Percentiles rank a stretch among this genome's conserved stretches.
phyloP scores from a whole-genome alignment of 2,888 invertebrate genomes.

The Hypolimnas misippus region DNA sequence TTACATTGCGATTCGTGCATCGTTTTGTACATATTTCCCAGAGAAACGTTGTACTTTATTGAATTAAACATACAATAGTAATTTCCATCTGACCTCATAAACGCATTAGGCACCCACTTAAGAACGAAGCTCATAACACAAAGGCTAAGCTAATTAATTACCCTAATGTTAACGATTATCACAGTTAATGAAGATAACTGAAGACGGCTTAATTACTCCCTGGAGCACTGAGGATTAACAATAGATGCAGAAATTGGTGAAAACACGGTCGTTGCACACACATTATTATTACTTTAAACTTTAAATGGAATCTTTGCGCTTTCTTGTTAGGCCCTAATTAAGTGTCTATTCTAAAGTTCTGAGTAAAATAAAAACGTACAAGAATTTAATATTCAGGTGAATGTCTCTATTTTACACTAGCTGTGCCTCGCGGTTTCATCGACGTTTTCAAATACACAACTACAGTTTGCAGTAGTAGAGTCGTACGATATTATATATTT shows the following conservation, averaged over 20 bases:
- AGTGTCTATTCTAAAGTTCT: too few relatives aligned
- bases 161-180: conserved; percentile 13
- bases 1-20: too few relatives aligned
- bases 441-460: too few relatives aligned
- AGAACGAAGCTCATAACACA: conserved; percentile 11
- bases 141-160: conserved; percentile 13
- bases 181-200: conserved; percentile 13
- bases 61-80: not conserved
- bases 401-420: too few relatives aligned
- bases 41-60: not conserved
- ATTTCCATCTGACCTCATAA: not conserved
- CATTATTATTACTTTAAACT: not conserved
- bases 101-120: not conserved
- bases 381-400: too few relatives aligned
- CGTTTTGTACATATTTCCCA: too few relatives aligned
- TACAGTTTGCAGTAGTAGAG: too few relatives aligned
- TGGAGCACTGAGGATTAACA: not conserved
- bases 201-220: conserved; percentile 13
- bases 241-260: conserved; percentile 1
- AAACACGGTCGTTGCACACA: not conserved
- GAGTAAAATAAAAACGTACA: too few relatives aligned
- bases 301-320: too few relatives aligned
- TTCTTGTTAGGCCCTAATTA: too few relatives aligned
- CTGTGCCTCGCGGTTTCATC: too few relatives aligned
- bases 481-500: too few relatives aligned